Base-by-base conservation (phyloP, 2,797 vertebrate species). In the Oryzias dopingdopingensis region DNA sequence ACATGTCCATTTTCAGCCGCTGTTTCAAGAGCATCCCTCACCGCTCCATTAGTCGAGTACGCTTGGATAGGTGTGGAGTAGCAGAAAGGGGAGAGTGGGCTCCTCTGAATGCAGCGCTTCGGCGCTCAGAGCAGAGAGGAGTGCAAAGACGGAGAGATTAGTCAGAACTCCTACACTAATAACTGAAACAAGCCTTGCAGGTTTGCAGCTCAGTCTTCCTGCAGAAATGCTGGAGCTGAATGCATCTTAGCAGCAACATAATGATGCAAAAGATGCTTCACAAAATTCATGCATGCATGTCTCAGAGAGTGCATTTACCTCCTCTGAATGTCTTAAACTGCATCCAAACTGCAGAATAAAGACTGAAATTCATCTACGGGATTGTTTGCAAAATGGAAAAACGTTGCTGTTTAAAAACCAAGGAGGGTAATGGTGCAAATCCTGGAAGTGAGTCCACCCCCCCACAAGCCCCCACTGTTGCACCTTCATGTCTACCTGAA, bases 31-130 rank as follows among this genome's bases (percentile, higher is more conserved):
- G 86, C 82, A 65, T 80, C 82, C 82, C 83, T 87, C 67, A 65
- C 59, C 16, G 78, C 75, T 83, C 85, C 84, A 90, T 90, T 89
- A 89, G 85, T 80, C 51, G 72, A 82, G 78, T 77, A 74, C 55
- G 74, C 72, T 74, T 18, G 57, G 76, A 78, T 78, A 76, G 72
- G 73, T 46, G 23, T 67, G 69, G 65, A 76, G 62, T 43, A 56
- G 70, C 65, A 64, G 69, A 56, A 68, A 42, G 52, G 42, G 43
- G 74, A 70, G 79, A 72, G 73, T n/a, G 67, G 64, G 78, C 67
- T 74, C 61, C 57, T 74, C 81, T 85, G 79, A 82, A 80, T 82
- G 77, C 70, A 65, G 68, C 72, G 68, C 69, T 82, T 10, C 10
- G 10, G 68, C 66, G 73, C 69, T 77, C 77, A 60, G 51, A 62